Conservation (phyloP, 2,797 vertebrate genomes). For the Chloroceryle inda region DNA sequence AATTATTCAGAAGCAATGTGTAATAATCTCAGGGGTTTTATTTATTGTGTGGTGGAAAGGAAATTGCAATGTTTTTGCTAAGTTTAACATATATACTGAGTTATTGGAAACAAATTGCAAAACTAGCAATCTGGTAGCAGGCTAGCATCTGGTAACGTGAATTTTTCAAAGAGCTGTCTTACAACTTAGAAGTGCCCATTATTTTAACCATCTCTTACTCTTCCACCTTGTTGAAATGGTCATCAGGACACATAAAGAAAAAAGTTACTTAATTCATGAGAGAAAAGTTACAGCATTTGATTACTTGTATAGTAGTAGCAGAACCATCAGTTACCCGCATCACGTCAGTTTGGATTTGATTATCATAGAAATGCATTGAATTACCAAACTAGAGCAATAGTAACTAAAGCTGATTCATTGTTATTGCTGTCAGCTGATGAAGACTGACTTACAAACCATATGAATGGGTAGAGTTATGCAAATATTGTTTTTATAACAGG, state of each 20-base stretch:
- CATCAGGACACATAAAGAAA: not conserved
- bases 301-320: conserved; percentile 26
- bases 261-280: conserved; percentile 50
- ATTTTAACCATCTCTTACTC: not conserved
- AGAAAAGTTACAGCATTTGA: conserved; percentile 64
- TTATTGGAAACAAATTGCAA: conserved; percentile 38
- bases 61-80: conserved; percentile 23
- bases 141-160: not conserved
- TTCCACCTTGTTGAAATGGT: conserved; percentile 41
- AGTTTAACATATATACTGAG: conserved; percentile 30
- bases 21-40: not conserved
- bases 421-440: conserved; percentile 76
- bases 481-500: conserved; percentile 65
- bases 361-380: conserved; percentile 78
- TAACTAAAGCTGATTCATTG: conserved; percentile 80
- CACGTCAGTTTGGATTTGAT: conserved; percentile 79
- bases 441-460: conserved; percentile 68
- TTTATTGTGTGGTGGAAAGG: conserved; percentile 41
- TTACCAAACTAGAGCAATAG: conserved; percentile 75
- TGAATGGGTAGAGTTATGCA: conserved; percentile 69
- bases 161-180: conserved; percentile 22
- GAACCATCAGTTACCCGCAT: conserved; percentile 76
- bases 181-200: not conserved
- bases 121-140: not conserved
- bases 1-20: conserved; percentile 39